Base-by-base conservation (phyloP, 2,797 vertebrate species). In the Neoniphon sammara region DNA sequence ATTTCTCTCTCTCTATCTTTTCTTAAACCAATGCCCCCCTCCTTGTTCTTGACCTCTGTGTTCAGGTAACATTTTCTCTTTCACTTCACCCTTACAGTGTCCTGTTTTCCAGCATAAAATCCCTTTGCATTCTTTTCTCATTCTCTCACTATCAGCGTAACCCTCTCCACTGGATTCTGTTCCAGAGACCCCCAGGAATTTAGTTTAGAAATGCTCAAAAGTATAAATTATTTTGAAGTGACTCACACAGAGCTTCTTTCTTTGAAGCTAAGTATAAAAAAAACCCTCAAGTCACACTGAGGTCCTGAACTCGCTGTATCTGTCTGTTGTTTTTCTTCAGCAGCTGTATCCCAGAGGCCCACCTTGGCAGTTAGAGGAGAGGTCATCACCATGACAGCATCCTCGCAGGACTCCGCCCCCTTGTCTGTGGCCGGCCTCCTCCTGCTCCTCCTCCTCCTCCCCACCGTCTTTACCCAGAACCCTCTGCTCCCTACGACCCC, bases 381-480 rank as follows among this genome's bases (percentile, higher is more conserved):
- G 93, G 91, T 90, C 92, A 88, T 94, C 95, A 94, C 90, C 95
- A 99, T 98, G 97, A 94, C 94, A 90, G 90, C 92, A 74, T 93
- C 90, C 80, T 93, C 93, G 90, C 93, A 87, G 92, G 94, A 94
- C 94, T 88, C 93, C 88, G 73, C 90, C 88, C 93, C 85, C 75
- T 92, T 94, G 90, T 93, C 95, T 89, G 88, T 93, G 83, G 93
- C 94, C 72, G 92, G 94, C 91, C 92, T 96, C 87, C 90, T 94
- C 88, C 87, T 94, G 52, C 89, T 94, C 83, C 93, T 91, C 82
- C 91, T 96, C 78, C 89, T 93, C 73, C 77, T 94, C 80, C 94
- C 94, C 1, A 44, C 72, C 54, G 78, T 83, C 61, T 73, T 75
- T 50, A 11, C 87, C 12, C 87, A 91, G 85, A 76, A 57, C 85